Conservation (phyloP, 2,113 vertebrate genomes). For the Pterocles orientalis region DNA sequence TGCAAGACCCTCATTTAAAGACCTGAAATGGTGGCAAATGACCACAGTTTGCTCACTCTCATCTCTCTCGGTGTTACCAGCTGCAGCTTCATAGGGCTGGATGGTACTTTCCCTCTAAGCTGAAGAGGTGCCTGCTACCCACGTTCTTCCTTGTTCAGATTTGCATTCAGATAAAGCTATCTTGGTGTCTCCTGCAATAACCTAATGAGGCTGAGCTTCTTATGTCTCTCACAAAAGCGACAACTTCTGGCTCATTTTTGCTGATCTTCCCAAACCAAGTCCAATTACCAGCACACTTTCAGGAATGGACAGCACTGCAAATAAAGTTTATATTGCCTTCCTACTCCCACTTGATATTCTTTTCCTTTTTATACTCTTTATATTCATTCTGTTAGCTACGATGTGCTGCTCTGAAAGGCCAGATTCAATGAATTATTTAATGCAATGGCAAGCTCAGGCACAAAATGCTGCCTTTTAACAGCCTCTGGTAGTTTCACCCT, state of each 20-base stretch:
- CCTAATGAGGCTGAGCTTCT: neutral
- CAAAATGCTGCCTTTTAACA: neutral
- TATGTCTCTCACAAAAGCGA: neutral
- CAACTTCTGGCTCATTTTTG: neutral
- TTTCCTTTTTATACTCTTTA: conserved; percentile 15
- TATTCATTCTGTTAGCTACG: conserved; percentile 12
- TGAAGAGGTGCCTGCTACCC: neutral
- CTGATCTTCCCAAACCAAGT: neutral
- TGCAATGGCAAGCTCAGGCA: neutral
- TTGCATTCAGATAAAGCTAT: neutral
- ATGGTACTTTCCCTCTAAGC: neutral
- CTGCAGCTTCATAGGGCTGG: neutral
- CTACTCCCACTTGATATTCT: neutral
- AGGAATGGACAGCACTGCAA: neutral
- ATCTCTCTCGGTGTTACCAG: neutral
- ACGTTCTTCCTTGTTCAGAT: neutral
- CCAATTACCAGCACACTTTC: neutral
- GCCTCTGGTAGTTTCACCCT: neutral
- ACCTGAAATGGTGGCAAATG: neutral
- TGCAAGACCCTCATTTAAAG: neutral
- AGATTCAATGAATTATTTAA: conserved; percentile 51
- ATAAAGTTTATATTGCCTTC: conserved; percentile 7
- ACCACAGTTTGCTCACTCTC: neutral
- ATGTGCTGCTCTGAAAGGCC: conserved; percentile 30
- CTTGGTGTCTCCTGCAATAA: neutral